Conservation (phyloP, 2,888 invertebrate species). For the Shargacucullia verbasci region DNA sequence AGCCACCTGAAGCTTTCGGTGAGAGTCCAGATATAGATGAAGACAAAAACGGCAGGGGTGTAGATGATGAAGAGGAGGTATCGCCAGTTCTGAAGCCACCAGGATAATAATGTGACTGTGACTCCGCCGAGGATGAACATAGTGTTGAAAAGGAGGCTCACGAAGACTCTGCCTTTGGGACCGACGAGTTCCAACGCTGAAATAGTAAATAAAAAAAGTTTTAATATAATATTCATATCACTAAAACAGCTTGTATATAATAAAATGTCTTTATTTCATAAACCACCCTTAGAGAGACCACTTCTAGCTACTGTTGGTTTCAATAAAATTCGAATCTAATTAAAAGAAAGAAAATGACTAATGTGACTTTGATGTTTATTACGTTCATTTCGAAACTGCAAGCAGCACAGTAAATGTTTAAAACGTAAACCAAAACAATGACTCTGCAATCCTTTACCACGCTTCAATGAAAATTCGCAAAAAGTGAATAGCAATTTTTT, state of each 20-base stretch:
- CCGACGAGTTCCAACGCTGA: constrained; percentile 84
- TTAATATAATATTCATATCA: not conserved
- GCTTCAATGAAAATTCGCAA: constrained; percentile 19
- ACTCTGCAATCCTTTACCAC: constrained; percentile 5
- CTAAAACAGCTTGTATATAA: too few relatives aligned
- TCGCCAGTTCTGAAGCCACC: constrained; percentile 85
- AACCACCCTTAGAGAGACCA: too few relatives aligned
- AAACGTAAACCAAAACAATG: constrained; percentile 13
- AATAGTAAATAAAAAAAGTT: constrained; percentile 44
- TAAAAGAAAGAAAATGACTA: too few relatives aligned
- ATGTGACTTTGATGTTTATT: too few relatives aligned
- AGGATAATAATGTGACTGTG: constrained; percentile 79
- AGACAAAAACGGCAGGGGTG: constrained; percentile 78
- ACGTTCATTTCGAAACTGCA: too few relatives aligned
- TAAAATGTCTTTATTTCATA: too few relatives aligned
- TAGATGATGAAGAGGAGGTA: constrained; percentile 83
- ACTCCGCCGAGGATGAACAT: constrained; percentile 86
- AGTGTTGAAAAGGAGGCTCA: constrained; percentile 83
- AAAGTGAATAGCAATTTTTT: constrained; percentile 33
- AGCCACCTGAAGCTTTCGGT: constrained; percentile 85
- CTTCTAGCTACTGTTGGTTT: too few relatives aligned
- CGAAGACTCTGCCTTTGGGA: constrained; percentile 84
- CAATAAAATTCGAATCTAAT: too few relatives aligned
- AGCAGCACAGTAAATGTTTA: too few relatives aligned
- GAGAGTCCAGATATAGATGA: constrained; percentile 80